These are phyloP conservation scores for Hypomecis punctinalis DNA, from an alignment of 2,888 invertebrate genomes.

Conservation along the genomic window DNA sequence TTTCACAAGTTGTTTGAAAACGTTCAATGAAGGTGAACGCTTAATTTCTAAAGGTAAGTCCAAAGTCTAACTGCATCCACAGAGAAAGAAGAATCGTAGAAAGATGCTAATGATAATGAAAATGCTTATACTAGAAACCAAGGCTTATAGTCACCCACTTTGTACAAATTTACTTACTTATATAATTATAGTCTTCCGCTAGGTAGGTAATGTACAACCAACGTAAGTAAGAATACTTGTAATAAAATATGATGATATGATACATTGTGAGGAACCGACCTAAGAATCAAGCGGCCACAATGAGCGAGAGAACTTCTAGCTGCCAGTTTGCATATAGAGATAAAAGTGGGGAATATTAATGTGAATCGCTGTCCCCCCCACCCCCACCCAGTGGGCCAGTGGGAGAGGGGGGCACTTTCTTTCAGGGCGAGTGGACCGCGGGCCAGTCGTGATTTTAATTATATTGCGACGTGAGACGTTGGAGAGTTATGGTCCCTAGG, in stretches of 20 bases:
- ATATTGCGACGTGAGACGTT: constrained; percentile 78
- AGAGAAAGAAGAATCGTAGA: too few species aligned
- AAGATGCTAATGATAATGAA: too few species aligned
- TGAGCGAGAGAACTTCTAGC: constrained; percentile 80
- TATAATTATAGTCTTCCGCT: too few species aligned
- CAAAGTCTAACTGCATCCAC: too few species aligned
- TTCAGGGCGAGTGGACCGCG: constrained; percentile 78
- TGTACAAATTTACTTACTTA: too few species aligned
- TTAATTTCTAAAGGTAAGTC: too few species aligned
- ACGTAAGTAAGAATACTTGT: too few species aligned
- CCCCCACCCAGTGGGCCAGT: constrained; percentile 50
- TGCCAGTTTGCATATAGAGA: constrained; percentile 86
- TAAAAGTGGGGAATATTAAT: constrained; percentile 86
- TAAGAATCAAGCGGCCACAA: constrained; percentile 81
- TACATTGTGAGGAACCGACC: constrained; percentile 16
- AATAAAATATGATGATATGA: neutral
- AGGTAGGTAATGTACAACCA: too few species aligned
- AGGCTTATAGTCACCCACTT: too few species aligned
- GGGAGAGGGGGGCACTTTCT: constrained; percentile 68
- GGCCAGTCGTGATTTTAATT: constrained; percentile 84
- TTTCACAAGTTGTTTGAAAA: too few species aligned
- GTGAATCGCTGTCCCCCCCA: constrained; percentile 71
- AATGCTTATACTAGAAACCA: too few species aligned
- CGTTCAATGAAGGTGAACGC: too few species aligned
- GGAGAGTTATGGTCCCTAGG: constrained; percentile 70